Conservation (phyloP, 2,113 vertebrate species). For the Tragelaphus buxtoni region DNA sequence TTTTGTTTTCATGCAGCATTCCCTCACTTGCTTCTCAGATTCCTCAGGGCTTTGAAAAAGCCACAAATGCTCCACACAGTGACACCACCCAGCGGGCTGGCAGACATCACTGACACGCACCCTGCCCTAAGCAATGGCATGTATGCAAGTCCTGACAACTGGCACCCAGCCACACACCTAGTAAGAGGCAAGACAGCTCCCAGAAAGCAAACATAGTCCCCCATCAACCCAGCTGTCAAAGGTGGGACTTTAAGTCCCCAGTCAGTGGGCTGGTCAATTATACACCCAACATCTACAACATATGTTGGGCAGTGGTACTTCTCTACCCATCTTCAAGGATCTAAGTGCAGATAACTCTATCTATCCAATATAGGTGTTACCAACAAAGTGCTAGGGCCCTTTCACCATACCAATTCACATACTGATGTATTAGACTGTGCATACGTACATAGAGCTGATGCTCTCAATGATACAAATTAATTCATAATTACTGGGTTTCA, state of each 20-base stretch:
- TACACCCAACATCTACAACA: background rate
- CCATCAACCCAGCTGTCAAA: background rate
- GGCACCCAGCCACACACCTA: background rate
- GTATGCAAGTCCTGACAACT: background rate
- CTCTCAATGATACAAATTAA: background rate
- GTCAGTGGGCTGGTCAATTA: background rate
- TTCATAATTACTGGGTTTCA: background rate
- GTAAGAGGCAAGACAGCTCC: background rate
- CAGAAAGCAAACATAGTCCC: background rate
- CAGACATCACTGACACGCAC: background rate
- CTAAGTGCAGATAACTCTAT: background rate
- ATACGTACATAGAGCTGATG: background rate
- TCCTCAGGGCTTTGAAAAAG: slow-evolving; percentile 70
- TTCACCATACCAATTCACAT: background rate
- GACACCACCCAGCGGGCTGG: slow-evolving; percentile 58
- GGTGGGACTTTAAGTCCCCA: background rate
- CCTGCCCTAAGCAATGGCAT: background rate
- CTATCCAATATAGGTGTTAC: background rate
- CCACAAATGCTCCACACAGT: slow-evolving; percentile 59
- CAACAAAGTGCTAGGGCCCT: background rate
- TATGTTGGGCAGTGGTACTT: background rate
- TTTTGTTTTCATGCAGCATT: slow-evolving; percentile 74
- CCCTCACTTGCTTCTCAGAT: slow-evolving; percentile 70
- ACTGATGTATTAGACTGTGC: background rate
- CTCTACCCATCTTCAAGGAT: background rate